These are phyloP conservation scores for Ptilorrhoa leucosticta DNA, from an alignment of 2,113 vertebrate genomes.

Conservation along the genomic window DNA sequence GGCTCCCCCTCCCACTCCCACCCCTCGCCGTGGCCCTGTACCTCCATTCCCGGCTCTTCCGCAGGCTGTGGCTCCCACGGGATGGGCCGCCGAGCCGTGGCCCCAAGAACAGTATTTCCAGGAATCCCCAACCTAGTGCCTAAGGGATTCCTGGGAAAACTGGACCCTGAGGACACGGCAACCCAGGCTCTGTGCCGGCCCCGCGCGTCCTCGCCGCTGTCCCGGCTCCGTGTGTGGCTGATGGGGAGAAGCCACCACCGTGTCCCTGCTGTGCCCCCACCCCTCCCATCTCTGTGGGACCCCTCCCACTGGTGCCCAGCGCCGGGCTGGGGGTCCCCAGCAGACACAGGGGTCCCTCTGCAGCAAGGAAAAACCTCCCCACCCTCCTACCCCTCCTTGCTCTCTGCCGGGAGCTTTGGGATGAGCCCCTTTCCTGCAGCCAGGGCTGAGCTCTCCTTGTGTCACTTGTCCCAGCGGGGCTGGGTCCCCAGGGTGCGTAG, in stretches of 20 bases:
- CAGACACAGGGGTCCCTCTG: neutral
- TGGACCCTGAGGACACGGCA: conserved; percentile 96
- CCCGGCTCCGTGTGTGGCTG: neutral
- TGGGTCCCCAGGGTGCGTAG: neutral
- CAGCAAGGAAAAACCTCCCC: neutral
- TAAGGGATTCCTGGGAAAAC: conserved; percentile 99
- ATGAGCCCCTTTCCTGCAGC: neutral
- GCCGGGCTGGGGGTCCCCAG: rapidly evolving
- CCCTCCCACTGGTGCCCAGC: neutral
- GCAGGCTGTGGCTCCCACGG: neutral
- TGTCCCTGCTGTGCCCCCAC: neutral
- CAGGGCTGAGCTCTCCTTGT: neutral
- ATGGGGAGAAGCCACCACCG: rapidly evolving
- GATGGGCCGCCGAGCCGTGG: conserved; percentile 75
- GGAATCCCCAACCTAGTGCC: conserved; percentile 93
- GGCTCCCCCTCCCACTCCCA: rapidly evolving
- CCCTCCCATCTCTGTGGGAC: neutral
- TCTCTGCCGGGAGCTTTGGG: neutral
- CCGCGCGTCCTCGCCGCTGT: neutral
- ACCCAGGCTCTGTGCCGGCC: neutral
- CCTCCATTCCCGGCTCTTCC: rapidly evolving
- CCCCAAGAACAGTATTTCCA: conserved; percentile 99
- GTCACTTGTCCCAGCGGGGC: neutral
- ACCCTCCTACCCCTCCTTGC: neutral
- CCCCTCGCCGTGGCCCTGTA: neutral